Evolutionary conservation across 2,797 vertebrate genomes (phyloP).

Genomic region (Hydrophis major): DNA sequence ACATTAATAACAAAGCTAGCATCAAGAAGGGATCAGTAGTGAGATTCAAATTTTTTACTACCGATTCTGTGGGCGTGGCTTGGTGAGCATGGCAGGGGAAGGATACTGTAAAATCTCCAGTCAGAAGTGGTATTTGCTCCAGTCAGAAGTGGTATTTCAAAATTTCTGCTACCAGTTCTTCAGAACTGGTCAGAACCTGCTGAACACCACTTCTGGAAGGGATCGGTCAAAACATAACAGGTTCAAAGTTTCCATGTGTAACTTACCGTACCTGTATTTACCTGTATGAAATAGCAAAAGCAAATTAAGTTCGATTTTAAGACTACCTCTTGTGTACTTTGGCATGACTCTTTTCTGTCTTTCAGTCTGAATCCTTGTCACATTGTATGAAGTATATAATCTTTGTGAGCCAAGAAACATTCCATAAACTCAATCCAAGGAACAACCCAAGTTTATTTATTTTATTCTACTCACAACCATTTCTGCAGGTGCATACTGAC

Average conservation of each 20-base stretch:
- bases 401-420: constrained; percentile 5
- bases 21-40: not conserved
- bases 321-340: constrained; percentile 34
- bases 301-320: constrained; percentile 34
- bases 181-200: no score
- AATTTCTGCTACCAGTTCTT: no score
- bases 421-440: not conserved
- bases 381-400: not conserved
- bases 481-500: constrained; percentile 48
- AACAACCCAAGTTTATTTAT: not conserved
- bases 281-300: constrained; percentile 29
- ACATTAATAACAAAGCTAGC: constrained; percentile 19
- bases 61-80: no score
- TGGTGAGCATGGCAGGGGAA: no score
- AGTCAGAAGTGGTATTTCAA: no score
- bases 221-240: constrained; percentile 22
- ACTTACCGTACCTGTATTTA: constrained; percentile 4
- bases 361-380: constrained; percentile 36
- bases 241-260: constrained; percentile 36
- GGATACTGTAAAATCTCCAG: no score
- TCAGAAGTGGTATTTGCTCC: no score
- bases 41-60: no score
- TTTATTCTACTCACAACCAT: constrained; percentile 38
- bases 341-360: not conserved
- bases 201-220: not conserved